These are phyloP conservation scores for Spodoptera litura DNA, from an alignment of 1,140 invertebrate genomes.

Conservation along the genomic window DNA sequence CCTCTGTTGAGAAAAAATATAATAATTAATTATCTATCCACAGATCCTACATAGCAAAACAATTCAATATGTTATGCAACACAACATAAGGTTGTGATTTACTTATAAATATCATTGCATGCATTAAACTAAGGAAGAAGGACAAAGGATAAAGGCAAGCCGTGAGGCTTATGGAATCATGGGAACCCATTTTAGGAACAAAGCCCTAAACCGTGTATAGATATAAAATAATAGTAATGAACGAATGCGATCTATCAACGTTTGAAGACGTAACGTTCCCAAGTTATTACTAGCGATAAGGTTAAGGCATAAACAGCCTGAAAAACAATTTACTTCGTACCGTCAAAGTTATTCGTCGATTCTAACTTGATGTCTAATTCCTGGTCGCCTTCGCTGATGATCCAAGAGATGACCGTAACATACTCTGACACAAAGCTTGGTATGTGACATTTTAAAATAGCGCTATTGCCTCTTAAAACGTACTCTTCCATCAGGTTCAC, in stretches of 20 bases:
- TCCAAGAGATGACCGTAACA: conserved; percentile 94
- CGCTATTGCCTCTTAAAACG: conserved; percentile 95
- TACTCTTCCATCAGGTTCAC: conserved; percentile 96
- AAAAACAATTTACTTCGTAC: conserved; percentile 82
- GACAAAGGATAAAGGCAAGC: conserved; percentile 84
- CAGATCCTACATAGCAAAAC: conserved; percentile 34
- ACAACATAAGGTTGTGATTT: conserved; percentile 79
- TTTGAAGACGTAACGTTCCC: not conserved
- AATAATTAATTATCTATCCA: conserved; percentile 41
- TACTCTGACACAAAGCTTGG: conserved; percentile 97
- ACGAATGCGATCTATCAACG: not conserved
- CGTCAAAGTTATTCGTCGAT: conserved; percentile 88
- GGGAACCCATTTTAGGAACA: conserved; percentile 73
- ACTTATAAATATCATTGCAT: conserved; percentile 79
- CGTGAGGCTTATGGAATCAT: conserved; percentile 86
- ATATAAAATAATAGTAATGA: not conserved
- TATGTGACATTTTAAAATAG: conserved; percentile 96
- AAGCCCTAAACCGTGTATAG: conserved; percentile 59
- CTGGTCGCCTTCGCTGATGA: conserved; percentile 89
- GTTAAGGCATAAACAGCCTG: conserved; percentile 49
- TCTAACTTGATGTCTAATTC: conserved; percentile 86
- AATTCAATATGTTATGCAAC: conserved; percentile 56
- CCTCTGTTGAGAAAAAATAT: conserved; percentile 89
- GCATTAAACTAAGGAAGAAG: conserved; percentile 83
- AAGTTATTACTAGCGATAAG: conserved; percentile 12